Percentiles rank a stretch among this genome's conserved stretches.
Evolutionary conservation across 2,888 invertebrate species (phyloP).

Genomic region (Drosophila mimetica): DNA sequence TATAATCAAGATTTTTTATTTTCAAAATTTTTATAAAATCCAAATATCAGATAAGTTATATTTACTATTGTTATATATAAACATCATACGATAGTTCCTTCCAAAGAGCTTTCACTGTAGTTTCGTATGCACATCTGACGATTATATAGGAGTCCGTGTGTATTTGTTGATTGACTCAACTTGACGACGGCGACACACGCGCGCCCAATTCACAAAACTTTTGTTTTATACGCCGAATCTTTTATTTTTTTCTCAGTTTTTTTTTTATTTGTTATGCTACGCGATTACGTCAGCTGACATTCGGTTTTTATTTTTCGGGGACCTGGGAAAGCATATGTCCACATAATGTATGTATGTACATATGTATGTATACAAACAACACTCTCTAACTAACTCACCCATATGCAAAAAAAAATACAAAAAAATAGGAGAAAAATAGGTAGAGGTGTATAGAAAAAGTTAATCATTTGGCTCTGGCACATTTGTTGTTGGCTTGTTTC

Average conservation of each 20-base stretch:
- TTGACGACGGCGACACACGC: conserved; percentile 47
- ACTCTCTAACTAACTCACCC: conserved; percentile 11
- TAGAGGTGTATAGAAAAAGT: conserved; percentile 27
- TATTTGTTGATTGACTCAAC: conserved; percentile 55
- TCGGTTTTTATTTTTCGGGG: conserved; percentile 33
- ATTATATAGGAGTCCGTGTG: conserved; percentile 18
- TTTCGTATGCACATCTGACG: conserved; percentile 25
- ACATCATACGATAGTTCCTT: background rate
- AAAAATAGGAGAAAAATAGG: conserved; percentile 6
- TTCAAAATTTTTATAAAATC: too few species aligned
- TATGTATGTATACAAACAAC: conserved; percentile 6
- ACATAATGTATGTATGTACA: conserved; percentile 3
- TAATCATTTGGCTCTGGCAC: conserved; percentile 38
- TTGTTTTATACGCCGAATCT: conserved; percentile 49
- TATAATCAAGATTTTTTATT: background rate
- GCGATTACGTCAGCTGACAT: conserved; percentile 69
- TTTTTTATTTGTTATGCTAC: conserved; percentile 56
- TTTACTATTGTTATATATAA: background rate
- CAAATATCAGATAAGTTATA: too few species aligned
- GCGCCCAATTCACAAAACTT: conserved; percentile 48
- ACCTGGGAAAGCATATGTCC: conserved; percentile 38
- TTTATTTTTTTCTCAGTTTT: conserved; percentile 2
- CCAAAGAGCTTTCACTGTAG: conserved; percentile 11
- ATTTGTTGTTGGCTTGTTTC: conserved; percentile 50
- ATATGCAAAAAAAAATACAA: conserved; percentile 43